These are phyloP conservation scores for Danio tinwini DNA, from an alignment of 2,797 vertebrate species.

Conservation along the genomic window DNA sequence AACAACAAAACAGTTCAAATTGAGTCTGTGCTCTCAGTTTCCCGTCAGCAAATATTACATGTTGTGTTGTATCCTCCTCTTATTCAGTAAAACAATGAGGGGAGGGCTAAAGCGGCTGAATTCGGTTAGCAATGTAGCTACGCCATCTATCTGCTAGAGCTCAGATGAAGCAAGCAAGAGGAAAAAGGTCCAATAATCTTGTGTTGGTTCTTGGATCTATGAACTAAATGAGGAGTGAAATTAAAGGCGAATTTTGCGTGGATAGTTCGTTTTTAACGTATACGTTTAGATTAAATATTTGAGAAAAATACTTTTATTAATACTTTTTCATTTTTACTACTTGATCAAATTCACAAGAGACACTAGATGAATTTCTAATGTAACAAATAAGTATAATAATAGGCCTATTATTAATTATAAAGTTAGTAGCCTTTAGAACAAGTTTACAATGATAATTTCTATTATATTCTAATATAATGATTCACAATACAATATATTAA, in stretches of 20 bases:
- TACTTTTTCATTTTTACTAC: too few relatives aligned
- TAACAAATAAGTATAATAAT: too few relatives aligned
- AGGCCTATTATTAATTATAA: too few relatives aligned
- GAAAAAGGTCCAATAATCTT: constrained; percentile 14
- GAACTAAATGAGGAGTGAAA: neutral
- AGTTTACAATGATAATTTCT: too few relatives aligned
- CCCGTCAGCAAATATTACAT: constrained; percentile 33
- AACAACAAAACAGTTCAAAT: constrained; percentile 37
- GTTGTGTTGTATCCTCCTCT: constrained; percentile 44
- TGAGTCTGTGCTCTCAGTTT: constrained; percentile 30
- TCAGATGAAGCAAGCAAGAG: neutral
- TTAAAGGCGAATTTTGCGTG: neutral
- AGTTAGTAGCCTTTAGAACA: too few relatives aligned
- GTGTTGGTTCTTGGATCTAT: constrained; percentile 14
- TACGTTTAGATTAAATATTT: too few relatives aligned
- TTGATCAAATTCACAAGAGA: too few relatives aligned
- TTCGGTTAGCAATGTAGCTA: constrained; percentile 44
- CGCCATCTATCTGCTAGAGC: constrained; percentile 48
- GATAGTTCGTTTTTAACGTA: neutral
- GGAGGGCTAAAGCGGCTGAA: constrained; percentile 33
- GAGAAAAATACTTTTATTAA: too few relatives aligned
- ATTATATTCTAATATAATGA: too few relatives aligned
- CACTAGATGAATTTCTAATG: too few relatives aligned
- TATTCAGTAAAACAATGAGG: constrained; percentile 47
- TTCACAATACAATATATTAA: too few relatives aligned